Evolutionary conservation across 2,888 invertebrate genomes (phyloP).

Genomic region (Dasypogon diadema): DNA sequence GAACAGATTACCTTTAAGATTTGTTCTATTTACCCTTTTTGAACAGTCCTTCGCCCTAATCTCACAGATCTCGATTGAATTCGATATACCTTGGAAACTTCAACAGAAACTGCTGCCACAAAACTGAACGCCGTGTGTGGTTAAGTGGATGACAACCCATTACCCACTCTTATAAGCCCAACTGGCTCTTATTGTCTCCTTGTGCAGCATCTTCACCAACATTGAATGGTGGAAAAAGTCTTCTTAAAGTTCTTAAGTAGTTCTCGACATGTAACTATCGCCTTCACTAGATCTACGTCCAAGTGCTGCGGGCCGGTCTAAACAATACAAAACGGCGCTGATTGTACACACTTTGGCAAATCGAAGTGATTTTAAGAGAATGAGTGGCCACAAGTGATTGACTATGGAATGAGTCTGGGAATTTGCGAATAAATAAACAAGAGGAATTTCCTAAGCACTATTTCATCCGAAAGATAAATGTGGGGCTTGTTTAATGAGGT

Average conservation of each 20-base stretch:
- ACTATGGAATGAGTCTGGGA: background rate
- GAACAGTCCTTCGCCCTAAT: conserved; percentile 56
- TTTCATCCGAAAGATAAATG: no score
- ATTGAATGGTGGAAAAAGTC: conserved; percentile 29
- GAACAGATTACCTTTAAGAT: background rate
- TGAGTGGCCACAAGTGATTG: conserved; percentile 10
- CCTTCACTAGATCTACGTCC: conserved; percentile 30
- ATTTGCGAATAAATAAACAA: background rate
- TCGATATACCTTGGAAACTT: conserved; percentile 1
- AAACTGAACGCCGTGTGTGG: conserved; percentile 53
- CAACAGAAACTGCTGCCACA: background rate
- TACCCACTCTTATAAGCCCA: conserved; percentile 54
- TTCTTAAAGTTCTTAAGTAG: conserved; percentile 37
- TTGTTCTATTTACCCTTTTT: conserved; percentile 3
- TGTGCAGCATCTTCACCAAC: conserved; percentile 45
- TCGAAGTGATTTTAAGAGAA: conserved; percentile 38
- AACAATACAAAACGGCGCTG: conserved; percentile 22
- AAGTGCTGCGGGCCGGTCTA: conserved; percentile 5
- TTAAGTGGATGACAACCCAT: conserved; percentile 55
- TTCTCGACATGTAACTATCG: conserved; percentile 48
- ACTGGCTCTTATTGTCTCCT: conserved; percentile 53
- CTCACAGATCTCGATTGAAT: conserved; percentile 16
- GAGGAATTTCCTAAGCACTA: no score
- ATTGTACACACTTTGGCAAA: conserved; percentile 23
- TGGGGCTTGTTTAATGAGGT: no score